Conservation (phyloP, 2,888 invertebrate genomes). For the Selenia dentaria region DNA sequence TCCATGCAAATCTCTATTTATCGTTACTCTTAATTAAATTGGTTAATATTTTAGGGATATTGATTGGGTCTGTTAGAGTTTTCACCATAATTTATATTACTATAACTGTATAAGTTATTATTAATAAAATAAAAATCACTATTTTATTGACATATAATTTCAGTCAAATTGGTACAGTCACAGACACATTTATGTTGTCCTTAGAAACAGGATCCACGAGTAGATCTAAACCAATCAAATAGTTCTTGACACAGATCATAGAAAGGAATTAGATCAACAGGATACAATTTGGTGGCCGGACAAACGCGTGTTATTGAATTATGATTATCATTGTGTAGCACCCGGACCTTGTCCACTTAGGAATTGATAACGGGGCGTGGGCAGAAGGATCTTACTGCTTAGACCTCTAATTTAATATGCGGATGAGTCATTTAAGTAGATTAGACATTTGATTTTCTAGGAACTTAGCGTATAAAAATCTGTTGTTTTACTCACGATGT, state of each 20-base stretch:
- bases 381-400: conserved; percentile 7
- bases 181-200: background rate
- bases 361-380: conserved; percentile 9
- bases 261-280: conserved; percentile 41
- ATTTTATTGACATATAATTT: too few species aligned
- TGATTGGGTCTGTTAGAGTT: too few species aligned
- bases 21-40: too few species aligned
- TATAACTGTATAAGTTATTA: too few species aligned
- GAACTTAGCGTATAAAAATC: too few species aligned
- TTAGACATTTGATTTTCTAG: background rate
- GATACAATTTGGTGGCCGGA: conserved; percentile 31
- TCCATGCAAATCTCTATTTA: too few species aligned
- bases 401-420: conserved; percentile 1
- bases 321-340: conserved; percentile 26
- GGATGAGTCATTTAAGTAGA: background rate
- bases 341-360: conserved; percentile 17
- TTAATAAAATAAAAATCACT: too few species aligned
- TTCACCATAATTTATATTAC: too few species aligned
- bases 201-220: conserved; percentile 13
- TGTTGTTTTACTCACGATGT: too few species aligned
- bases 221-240: conserved; percentile 2
- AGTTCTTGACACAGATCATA: conserved; percentile 26
- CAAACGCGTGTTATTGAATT: conserved; percentile 31
- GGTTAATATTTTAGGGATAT: too few species aligned
- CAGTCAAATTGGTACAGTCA: too few species aligned